Base-by-base conservation (phyloP, 2,113 vertebrate species). In the Otis tarda region DNA sequence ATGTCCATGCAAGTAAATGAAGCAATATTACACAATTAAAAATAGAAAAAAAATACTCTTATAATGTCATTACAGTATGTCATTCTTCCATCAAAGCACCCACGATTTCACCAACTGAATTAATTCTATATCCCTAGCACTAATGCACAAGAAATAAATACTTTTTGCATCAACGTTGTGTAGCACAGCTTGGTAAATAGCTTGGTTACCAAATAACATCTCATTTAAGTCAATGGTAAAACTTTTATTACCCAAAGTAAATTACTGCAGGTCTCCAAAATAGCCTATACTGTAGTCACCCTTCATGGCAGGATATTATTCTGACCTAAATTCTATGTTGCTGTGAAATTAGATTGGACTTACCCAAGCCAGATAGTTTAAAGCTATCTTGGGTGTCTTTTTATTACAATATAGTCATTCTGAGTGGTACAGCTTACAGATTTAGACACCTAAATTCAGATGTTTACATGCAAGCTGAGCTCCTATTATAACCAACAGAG, bases 261-360 rank as follows among this genome's bases (percentile, higher is more conserved):
- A 88, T 74, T 88, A 93, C 37, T 83, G 14, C 33, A 80, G 20
- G 60, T 85, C 59, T 94, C 64, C 24, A 50, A 83, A 81, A 89
- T 22, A 89, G 47, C n/a, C 83, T 81, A 35, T 52, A 52, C 7
- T 65, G 24, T 33, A 90, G 52, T 52, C 43, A 63, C 16, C 6
- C 39, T 78, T 61, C 56, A 37, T n/a, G 41, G 47, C 35, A 90
- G 83, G n/a, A 65, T 76, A 83, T 73, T 83, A 82, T 73, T 83
- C 59, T 68, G 45, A 86, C 27, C 31, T 79, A 77, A 92, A 83
- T 90, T 90, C 75, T n/a, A 8, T 47, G 52, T 74, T 93, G 14
- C 55, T 86, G 79, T 90, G 68, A 94, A 95, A 96, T 88, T 74
- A 88, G 63, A 80, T 49, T 80, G 57, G 88, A 69, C 5, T 92